These are phyloP conservation scores for Aleiodes testaceus DNA, from an alignment of 2,888 invertebrate species.

Conservation along the genomic window DNA sequence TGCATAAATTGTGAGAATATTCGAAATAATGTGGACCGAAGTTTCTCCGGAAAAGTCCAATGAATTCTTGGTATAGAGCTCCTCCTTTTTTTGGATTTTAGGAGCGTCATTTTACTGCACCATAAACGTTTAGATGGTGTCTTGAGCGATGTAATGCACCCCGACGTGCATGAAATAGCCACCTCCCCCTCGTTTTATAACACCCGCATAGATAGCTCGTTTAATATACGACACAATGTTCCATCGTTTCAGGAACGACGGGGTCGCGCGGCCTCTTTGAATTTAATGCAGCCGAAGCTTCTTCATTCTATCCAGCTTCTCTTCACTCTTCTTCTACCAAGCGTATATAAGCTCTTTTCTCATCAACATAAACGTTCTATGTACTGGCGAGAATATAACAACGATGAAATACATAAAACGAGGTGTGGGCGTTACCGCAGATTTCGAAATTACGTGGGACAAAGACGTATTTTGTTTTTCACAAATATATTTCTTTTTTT, in stretches of 20 bases:
- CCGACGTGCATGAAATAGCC: constrained; percentile 36
- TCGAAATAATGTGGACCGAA: background rate
- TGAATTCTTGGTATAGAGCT: no score
- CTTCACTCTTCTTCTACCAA: constrained; percentile 21
- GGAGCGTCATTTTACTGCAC: background rate
- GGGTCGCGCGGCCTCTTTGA: constrained; percentile 49
- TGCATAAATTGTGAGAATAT: constrained; percentile 19
- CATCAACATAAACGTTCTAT: constrained; percentile 17
- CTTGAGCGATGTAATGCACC: constrained; percentile 29
- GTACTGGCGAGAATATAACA: constrained; percentile 13
- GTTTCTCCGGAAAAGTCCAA: no score
- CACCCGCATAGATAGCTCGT: constrained; percentile 37
- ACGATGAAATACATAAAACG: constrained; percentile 11
- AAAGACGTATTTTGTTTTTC: constrained; percentile 10
- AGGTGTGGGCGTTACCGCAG: constrained; percentile 14
- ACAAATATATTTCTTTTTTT: background rate
- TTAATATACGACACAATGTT: constrained; percentile 12
- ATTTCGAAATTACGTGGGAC: constrained; percentile 18
- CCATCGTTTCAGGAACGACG: background rate
- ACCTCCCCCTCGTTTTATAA: constrained; percentile 28
- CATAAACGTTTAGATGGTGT: background rate
- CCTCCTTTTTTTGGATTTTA: background rate
- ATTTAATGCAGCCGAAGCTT: constrained; percentile 47
- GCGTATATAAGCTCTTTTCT: constrained; percentile 19
- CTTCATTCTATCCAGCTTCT: constrained; percentile 1